phyloP scores from a whole-genome alignment of 2,888 invertebrate species.

The Myathropa florea region DNA sequence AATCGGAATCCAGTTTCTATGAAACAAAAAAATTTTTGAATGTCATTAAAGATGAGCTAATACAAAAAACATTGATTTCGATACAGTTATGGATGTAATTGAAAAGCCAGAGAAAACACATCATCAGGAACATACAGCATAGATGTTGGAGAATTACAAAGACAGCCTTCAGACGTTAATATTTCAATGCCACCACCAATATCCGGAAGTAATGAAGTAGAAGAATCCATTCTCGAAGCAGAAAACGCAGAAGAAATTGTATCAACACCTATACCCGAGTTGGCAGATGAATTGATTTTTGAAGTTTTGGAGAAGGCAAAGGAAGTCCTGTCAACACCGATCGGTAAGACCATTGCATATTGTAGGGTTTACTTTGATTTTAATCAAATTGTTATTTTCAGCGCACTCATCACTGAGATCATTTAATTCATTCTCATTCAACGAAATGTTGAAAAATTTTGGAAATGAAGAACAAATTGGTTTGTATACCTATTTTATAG shows the following conservation, averaged over 20 bases:
- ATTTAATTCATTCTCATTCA: neutral
- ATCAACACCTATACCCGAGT: conserved; percentile 9
- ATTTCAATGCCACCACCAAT: neutral
- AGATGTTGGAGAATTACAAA: neutral
- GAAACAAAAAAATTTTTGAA: too few relatives aligned
- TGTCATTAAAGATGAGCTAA: too few relatives aligned
- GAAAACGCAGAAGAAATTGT: conserved; percentile 4
- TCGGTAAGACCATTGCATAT: neutral
- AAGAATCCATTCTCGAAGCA: conserved; percentile 3
- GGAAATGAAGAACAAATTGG: neutral
- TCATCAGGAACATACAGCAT: neutral
- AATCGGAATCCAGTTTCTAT: too few relatives aligned
- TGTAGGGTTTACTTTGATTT: conserved; percentile 5
- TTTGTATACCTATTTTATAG: neutral
- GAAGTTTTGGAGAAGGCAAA: neutral
- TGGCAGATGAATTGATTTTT: neutral
- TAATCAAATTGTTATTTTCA: neutral
- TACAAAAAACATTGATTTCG: conserved; percentile 4
- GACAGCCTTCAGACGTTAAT: neutral
- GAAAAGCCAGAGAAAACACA: too few relatives aligned
- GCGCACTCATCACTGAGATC: neutral
- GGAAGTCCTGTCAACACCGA: neutral
- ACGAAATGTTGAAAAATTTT: neutral
- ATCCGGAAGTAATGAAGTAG: neutral
- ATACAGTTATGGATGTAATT: too few relatives aligned